These are phyloP conservation scores for Plebejus argus DNA, from an alignment of 2,888 invertebrate genomes.

Conservation along the genomic window DNA sequence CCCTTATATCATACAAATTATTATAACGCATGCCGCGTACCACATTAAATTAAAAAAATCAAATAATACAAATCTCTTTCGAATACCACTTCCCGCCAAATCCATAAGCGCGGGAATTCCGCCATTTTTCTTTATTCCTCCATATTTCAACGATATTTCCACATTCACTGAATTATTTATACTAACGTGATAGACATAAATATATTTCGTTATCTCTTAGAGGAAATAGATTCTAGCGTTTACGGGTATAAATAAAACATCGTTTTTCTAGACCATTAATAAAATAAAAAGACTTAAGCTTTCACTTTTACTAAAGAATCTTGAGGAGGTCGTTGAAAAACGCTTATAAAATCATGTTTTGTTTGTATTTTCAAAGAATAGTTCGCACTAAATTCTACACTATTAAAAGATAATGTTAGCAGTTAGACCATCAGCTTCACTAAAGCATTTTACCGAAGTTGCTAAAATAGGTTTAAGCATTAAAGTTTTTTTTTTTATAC, in stretches of 20 bases:
- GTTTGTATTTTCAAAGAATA: too few relatives aligned
- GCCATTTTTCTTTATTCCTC: slow-evolving; percentile 44
- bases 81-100: slow-evolving; percentile 17
- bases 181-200: slow-evolving; percentile 62
- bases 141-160: slow-evolving; percentile 66
- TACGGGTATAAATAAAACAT: slow-evolving; percentile 7
- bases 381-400: too few relatives aligned
- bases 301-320: not conserved
- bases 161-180: slow-evolving; percentile 73
- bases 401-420: too few relatives aligned
- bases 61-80: slow-evolving; percentile 24
- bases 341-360: too few relatives aligned
- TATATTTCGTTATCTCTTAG: slow-evolving; percentile 53
- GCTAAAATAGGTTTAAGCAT: too few relatives aligned
- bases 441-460: too few relatives aligned
- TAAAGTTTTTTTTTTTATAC: too few relatives aligned
- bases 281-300: not conserved
- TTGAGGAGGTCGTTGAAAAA: too few relatives aligned
- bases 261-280: not conserved
- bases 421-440: too few relatives aligned
- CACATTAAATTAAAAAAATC: not conserved
- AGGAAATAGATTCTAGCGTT: slow-evolving; percentile 28
- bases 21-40: not conserved
- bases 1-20: not conserved
- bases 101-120: slow-evolving; percentile 24